Conservation (phyloP, 2,797 vertebrate genomes). For the Darevskia mixta region DNA sequence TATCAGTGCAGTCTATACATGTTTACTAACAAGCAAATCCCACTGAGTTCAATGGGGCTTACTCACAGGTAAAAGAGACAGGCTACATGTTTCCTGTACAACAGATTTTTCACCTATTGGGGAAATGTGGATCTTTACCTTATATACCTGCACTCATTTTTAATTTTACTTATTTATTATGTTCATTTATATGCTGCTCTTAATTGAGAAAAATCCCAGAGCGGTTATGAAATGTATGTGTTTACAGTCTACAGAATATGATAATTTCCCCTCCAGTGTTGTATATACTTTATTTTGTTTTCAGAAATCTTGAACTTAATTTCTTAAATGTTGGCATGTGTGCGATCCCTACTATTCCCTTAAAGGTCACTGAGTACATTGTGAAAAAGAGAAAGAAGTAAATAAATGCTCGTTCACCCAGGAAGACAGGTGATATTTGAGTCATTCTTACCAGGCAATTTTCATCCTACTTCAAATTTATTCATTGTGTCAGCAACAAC, state of each 20-base stretch:
- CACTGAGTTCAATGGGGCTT: not conserved
- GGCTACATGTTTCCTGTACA: constrained; percentile 34
- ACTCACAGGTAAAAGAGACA: not conserved
- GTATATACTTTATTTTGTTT: constrained; percentile 40
- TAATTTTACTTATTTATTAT: too few species aligned
- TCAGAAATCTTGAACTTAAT: constrained; percentile 58
- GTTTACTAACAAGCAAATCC: not conserved
- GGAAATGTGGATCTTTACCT: not conserved
- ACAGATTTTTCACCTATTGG: constrained; percentile 10
- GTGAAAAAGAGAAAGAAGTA: constrained; percentile 62
- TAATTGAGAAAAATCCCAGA: too few species aligned
- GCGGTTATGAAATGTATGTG: not conserved
- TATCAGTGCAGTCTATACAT: not conserved
- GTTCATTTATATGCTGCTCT: too few species aligned
- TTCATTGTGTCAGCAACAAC: constrained; percentile 70
- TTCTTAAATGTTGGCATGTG: constrained; percentile 67
- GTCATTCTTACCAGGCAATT: constrained; percentile 71
- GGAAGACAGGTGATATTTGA: constrained; percentile 72
- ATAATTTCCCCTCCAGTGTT: constrained; percentile 17
- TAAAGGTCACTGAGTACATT: constrained; percentile 70
- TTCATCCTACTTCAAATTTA: constrained; percentile 74
- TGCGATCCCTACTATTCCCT: constrained; percentile 53
- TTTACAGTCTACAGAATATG: constrained; percentile 13
- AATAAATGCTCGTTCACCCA: constrained; percentile 68
- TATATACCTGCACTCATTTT: not conserved